phyloP scores from a whole-genome alignment of 1,140 invertebrate species.

The Aethina tumida region DNA sequence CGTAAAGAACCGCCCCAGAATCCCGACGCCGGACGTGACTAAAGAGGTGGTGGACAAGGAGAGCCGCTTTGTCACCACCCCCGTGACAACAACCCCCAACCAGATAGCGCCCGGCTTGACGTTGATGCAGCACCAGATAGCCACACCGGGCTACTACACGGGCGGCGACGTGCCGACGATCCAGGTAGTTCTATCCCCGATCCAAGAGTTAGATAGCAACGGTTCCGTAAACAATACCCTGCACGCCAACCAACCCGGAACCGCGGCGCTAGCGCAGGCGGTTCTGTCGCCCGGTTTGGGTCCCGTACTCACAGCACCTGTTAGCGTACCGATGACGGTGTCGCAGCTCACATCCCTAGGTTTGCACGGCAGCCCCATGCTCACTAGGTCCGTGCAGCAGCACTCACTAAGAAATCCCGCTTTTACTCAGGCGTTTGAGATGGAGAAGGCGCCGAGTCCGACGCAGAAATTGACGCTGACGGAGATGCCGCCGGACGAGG shows the following conservation, averaged over 20 bases:
- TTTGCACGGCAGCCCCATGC: conserved; percentile 35
- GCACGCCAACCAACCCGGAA: conserved; percentile 53
- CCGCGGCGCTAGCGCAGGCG: conserved; percentile 58
- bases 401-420: conserved; percentile 20
- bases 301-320: conserved; percentile 46
- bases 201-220: conserved; percentile 58
- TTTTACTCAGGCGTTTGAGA: conserved; percentile 25
- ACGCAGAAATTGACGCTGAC: conserved; percentile 18
- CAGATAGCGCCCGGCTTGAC: conserved; percentile 42
- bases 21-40: conserved; percentile 76
- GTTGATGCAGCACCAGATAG: conserved; percentile 48
- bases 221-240: conserved; percentile 57
- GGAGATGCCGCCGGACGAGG: conserved; percentile 21
- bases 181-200: conserved; percentile 68
- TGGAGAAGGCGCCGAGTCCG: conserved; percentile 27
- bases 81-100: conserved; percentile 15
- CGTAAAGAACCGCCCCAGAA: conserved; percentile 65
- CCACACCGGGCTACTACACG: conserved; percentile 38
- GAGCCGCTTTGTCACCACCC: conserved; percentile 41
- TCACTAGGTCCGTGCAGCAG: conserved; percentile 34
- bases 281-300: conserved; percentile 55
- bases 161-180: conserved; percentile 53
- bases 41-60: conserved; percentile 65
- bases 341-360: conserved; percentile 35
- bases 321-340: conserved; percentile 36